These are phyloP conservation scores for Platichthys flesus DNA, from an alignment of 2,113 vertebrate genomes.

Conservation along the genomic window DNA sequence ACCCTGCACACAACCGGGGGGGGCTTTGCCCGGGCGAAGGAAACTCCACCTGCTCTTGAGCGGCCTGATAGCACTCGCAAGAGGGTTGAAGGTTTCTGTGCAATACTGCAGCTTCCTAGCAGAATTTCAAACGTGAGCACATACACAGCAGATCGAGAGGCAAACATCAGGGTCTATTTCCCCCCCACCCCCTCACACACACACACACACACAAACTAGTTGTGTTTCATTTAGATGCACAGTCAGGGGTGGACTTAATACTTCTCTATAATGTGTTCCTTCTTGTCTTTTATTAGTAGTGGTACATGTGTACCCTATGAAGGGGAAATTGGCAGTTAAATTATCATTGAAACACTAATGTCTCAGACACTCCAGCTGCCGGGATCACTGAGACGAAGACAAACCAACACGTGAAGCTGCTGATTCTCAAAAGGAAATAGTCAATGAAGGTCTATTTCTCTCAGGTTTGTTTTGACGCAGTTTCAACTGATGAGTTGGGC, in stretches of 20 bases:
- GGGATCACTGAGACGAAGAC: background rate
- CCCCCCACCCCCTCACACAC: background rate
- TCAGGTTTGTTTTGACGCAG: no score
- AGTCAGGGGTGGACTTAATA: background rate
- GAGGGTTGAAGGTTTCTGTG: constrained; percentile 27
- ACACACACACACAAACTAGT: no score
- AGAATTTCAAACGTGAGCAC: constrained; percentile 33
- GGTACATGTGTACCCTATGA: background rate
- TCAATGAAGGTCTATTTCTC: background rate
- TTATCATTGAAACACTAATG: background rate
- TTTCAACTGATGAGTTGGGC: no score
- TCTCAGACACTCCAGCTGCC: background rate
- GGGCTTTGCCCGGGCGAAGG: constrained; percentile 17
- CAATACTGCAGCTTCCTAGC: constrained; percentile 16
- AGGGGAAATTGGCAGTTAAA: background rate
- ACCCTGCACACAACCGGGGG: constrained; percentile 21
- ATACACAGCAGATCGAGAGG: constrained; percentile 2
- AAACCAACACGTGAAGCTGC: background rate
- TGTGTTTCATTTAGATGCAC: constrained; percentile 22
- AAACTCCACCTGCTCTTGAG: constrained; percentile 37
- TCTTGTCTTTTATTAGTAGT: background rate
- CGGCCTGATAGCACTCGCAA: constrained; percentile 33
- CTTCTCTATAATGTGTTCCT: constrained; percentile 6
- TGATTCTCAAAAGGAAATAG: background rate
- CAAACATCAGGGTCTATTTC: background rate